Base-by-base conservation (phyloP, 2,888 invertebrate genomes). In the Abscondita cerata region DNA sequence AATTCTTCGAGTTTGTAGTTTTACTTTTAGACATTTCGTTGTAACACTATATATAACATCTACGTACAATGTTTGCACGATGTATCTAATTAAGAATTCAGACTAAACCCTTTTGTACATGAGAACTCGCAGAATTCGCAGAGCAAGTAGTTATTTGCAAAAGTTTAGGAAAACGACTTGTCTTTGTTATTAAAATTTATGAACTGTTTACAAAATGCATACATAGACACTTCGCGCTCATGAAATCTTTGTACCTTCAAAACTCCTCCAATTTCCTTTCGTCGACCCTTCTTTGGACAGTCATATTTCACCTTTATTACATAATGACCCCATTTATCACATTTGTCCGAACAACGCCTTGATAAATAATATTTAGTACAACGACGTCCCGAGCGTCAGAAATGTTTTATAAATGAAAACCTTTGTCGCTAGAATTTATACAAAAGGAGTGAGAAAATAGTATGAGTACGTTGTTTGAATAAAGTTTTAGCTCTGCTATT, bases 241-340 rank as follows among this genome's bases (percentile, higher is more conserved):
- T 25, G 25, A 25, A 25, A 25, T 25, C 25, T 12, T 12, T 41
- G 16, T 12, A 41, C 41, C 12, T 46, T 16, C 34, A 59, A 60
- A 67, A 65, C 62, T 65, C 67, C 59, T 63, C 65, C 60, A 67
- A 65, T 60, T 63, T 61, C 60, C 58, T 58, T 60, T 54, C 62
- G 68, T 64, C 66, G 66, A 66, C 68, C 65, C 62, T 66, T 66
- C 68, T 66, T 68, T 63, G 52, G 61, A 57, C 56, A 62, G 64
- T 66, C 69, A 68, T 72, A 70, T 69, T 70, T 72, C 67, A 72
- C 70, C 63, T 71, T 68, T 69, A 68, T 64, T 64, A 64, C 67
- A 70, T 70, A 72, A 71, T 71, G 69, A 66, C 61, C 64, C 62
- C 68, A 72, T 72, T 72, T 69, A 70, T 72, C 70, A 72, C 64